A percentile compares a stretch with the other conserved stretches of the same genome.
Evolutionary conservation across 2,888 invertebrate genomes (phyloP).

Genomic region (Standfussiana lucernea): DNA sequence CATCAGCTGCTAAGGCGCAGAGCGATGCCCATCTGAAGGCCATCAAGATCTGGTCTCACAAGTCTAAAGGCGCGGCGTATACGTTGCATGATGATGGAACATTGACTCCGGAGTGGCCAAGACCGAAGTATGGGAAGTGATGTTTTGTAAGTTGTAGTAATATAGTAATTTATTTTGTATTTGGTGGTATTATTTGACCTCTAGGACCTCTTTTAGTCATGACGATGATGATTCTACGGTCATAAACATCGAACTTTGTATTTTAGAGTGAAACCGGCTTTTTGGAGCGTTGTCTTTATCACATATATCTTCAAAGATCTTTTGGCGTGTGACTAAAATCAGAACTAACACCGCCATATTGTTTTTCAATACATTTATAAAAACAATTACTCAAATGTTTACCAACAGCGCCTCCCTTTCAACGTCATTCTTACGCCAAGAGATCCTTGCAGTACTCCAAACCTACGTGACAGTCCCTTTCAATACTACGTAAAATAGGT

Average conservation of each 20-base stretch:
- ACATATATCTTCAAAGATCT: no score
- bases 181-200: slow-evolving; percentile 40
- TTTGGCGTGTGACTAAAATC: neutral
- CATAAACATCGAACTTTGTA: no score
- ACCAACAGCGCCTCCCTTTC: no score
- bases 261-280: no score
- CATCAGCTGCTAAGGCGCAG: slow-evolving; percentile 78
- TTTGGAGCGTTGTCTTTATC: no score
- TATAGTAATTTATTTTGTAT: slow-evolving; percentile 61
- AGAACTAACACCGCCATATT: neutral
- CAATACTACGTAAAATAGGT: neutral
- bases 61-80: slow-evolving; percentile 85
- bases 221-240: no score
- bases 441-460: no score
- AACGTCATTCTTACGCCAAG: no score
- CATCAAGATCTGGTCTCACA: slow-evolving; percentile 85
- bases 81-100: slow-evolving; percentile 86
- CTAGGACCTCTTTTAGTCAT: neutral
- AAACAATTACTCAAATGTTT: no score
- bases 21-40: slow-evolving; percentile 88
- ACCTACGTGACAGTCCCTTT: no score
- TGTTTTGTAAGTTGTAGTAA: slow-evolving; percentile 35
- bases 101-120: slow-evolving; percentile 80
- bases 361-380: no score
- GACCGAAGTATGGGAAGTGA: slow-evolving; percentile 70